Evolutionary conservation across 2,113 vertebrate species (phyloP), one percentile per base, ranked within the genome.

Genomic region (Cottus gobio): DNA sequence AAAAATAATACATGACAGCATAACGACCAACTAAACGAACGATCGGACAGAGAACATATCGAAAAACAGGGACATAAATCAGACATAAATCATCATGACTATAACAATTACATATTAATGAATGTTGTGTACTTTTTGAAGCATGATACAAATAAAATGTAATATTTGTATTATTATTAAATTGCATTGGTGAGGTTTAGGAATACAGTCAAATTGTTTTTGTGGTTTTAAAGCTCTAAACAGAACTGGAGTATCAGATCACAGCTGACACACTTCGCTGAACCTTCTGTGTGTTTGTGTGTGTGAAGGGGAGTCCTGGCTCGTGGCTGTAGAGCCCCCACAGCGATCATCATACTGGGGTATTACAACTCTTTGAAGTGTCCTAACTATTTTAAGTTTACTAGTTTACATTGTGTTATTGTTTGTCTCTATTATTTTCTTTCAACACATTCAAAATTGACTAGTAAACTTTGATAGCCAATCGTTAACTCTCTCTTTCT

Each of bases 181-280:
- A 34, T 16, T 28, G 3, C 13, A 15, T 12, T 30, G n/a, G 24
- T 34, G 36, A 69, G n/a, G 46, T 28, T n/a, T 75, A 34, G 39
- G n/a, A 22, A 48, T 48, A 66, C 34, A 71, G 20, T 31, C 24
- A 37, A 34, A 3, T 7, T 1, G 16, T 31, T 31, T 22, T 61
- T 15, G n/a, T 31, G 20, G 64, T 5, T 76, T 77, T 82, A 61
- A 56, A 56, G 66, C 37, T 50, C 18, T 11, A 20, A 58, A 44
- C 42, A 57, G 18, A 18, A 15, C 11, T 15, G 8, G 30, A 61
- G 64, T 80, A 46, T 77, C 85, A 61, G 26, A 80, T 80, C 65
- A 77, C 76, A 39, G 57, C 74, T 78, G 37, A 80, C 61, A 56
- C 63, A 56, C 37, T 73, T 57, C 60, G 54, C 71, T 61, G 30